Evolutionary conservation across 1,140 invertebrate genomes (phyloP), one percentile per base, ranked within the genome.

Genomic region (Megalopta genalis): DNA sequence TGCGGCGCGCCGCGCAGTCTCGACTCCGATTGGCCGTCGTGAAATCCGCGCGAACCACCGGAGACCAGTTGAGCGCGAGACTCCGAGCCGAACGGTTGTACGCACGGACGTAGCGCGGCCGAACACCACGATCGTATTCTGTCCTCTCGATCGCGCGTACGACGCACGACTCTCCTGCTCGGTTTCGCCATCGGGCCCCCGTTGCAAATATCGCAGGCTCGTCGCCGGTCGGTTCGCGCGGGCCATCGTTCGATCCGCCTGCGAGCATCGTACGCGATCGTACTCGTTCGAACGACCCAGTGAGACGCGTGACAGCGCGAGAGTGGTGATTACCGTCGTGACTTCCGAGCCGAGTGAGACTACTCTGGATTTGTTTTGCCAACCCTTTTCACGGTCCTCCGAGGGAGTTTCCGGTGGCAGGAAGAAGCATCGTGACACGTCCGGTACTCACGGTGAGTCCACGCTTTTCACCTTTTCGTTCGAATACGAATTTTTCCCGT

Each of bases 1-100:
- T 72, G 76, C 82, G 86, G 64, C 87, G 86, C 82, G 84, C 62
- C 88, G 89, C 90, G 89, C 89, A 90, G 88, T 90, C 90, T 90
- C 88, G 83, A 64, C 72, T 52, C 82, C 84, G 72, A 90, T 90
- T 88, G 86, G 89, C 65, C 82, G 86, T 81, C 77, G 80, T 83
- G 76, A 82, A 86, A 87, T 86, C 88, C 89, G 90, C 88, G 91
- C 86, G 86, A 91, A 92, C 86, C 75, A 87, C 80, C 83, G 81
- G 88, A 90, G 89, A 92, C 89, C 90, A 92, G 91, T 92, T 92
- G 91, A 92, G 90, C 91, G 91, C 91, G 91, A 92, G 90, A 89
- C 87, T 86, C 88, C 90, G 91, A 91, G 84, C 84, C 71, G 90
- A 82, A 85, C 88, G 90, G 90, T 91, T 83, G 81, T 83, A 84